phyloP scores from a whole-genome alignment of 1,140 invertebrate genomes.

The Pygmarrhopalites habei region DNA sequence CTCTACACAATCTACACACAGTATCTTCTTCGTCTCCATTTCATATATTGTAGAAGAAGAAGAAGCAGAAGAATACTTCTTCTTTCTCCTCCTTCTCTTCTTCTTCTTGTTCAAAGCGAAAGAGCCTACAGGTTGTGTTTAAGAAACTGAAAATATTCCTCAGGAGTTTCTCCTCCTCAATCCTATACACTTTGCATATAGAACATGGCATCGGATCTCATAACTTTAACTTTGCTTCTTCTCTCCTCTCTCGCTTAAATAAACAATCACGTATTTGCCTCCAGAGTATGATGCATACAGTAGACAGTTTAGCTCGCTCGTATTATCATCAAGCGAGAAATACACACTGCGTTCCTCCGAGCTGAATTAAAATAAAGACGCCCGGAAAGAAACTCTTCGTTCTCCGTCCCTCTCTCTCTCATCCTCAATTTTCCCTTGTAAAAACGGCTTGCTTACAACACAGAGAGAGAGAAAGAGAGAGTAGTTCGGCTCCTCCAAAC shows the following conservation, averaged over 20 bases:
- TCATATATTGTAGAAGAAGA: background rate
- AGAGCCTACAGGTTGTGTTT: conserved; percentile 7
- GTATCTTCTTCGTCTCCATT: no score
- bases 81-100: no score
- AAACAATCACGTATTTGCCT: conserved; percentile 11
- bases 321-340: background rate
- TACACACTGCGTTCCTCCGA: background rate
- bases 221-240: background rate
- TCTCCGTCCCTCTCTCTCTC: conserved; percentile 20
- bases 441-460: no score
- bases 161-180: background rate
- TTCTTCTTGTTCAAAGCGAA: no score
- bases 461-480: no score
- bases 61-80: no score
- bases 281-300: background rate
- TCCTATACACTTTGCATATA: background rate
- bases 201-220: background rate
- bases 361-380: conserved; percentile 14
- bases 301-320: background rate
- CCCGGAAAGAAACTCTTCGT: conserved; percentile 20
- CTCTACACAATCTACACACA: no score
- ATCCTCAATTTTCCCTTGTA: conserved; percentile 8
- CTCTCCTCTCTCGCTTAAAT: background rate
- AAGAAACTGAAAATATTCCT: background rate
- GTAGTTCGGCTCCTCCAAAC: conserved; percentile 12